Evolutionary conservation across 1,140 invertebrate species (phyloP), one percentile per base, ranked within the genome.

Genomic region (Eulimnadia texana): DNA sequence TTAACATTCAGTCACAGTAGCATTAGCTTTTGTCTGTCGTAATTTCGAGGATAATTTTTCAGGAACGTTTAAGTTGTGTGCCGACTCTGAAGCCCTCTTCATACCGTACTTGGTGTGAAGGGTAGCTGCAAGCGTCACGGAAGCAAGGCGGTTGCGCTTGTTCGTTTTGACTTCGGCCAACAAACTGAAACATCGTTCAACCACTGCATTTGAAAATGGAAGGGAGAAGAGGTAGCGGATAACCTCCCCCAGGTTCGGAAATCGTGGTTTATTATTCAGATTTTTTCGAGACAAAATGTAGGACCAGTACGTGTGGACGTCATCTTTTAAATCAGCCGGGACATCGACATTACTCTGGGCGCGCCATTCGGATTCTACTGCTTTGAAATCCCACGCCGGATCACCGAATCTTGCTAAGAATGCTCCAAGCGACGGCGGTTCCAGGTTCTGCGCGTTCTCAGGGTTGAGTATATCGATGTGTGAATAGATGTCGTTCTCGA

Each of bases 51-150:
- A 20, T 19, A 9, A 9, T 25, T 53, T 20, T 9, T 53, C 51
- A 9, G 51, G 6, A 22, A 53, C 6, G 11, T 6, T 53, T 53
- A 25, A 20, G 11, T 22, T 25, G 20, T 57, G 55, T 20, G 55
- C 23, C 28, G n/a, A 25, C 24, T 25, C 13, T 24, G 16, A 25
- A 27, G 28, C 23, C 55, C 55, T 57, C 16, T 24, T 57, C 55
- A 57, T 57, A 24, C 55, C 55, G 28, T 25, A 28, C 28, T 57
- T 57, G 25, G 25, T 27, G 16, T 57, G 55, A 20, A 57, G 25
- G 16, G 27, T 57, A 23, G 55, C 23, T 20, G 23, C 28, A 57
- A 57, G 23, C 13, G 55, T 19, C 16, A 57, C 55, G 3, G 55
- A 11, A 9, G 55, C 23, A 11, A 57, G 55, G 25, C 55, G 13